Percentiles rank a stretch among this genome's conserved stretches.
Conservation (phyloP, 2,888 invertebrate genomes). For the Drosophila nr. perissopoda region DNA sequence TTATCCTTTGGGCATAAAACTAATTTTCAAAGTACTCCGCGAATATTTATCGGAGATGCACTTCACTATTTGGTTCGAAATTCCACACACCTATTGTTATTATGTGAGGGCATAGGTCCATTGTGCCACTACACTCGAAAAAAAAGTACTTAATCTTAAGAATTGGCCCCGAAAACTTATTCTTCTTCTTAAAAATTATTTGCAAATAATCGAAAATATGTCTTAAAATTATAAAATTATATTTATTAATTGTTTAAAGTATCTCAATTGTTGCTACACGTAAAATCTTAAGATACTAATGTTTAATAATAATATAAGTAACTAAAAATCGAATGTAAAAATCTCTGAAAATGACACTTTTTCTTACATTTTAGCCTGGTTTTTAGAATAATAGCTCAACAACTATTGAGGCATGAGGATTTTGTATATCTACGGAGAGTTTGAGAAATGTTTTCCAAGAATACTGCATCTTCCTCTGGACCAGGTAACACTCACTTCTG, state of each 20-base stretch:
- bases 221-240: background rate
- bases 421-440: background rate
- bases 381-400: no score
- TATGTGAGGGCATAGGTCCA: background rate
- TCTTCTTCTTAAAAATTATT: background rate
- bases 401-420: background rate
- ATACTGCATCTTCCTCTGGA: background rate
- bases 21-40: background rate
- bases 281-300: background rate
- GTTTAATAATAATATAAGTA: background rate
- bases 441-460: background rate
- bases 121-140: background rate
- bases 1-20: background rate
- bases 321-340: background rate
- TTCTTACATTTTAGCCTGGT: fast-evolving
- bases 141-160: background rate
- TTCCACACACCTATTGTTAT: background rate
- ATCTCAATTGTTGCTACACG: background rate
- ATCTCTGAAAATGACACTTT: no score
- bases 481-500: background rate
- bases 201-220: background rate
- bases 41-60: background rate
- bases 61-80: background rate
- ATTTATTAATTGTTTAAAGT: background rate
- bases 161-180: background rate